phyloP scores from a whole-genome alignment of 1,140 invertebrate genomes.

The Atta texana region DNA sequence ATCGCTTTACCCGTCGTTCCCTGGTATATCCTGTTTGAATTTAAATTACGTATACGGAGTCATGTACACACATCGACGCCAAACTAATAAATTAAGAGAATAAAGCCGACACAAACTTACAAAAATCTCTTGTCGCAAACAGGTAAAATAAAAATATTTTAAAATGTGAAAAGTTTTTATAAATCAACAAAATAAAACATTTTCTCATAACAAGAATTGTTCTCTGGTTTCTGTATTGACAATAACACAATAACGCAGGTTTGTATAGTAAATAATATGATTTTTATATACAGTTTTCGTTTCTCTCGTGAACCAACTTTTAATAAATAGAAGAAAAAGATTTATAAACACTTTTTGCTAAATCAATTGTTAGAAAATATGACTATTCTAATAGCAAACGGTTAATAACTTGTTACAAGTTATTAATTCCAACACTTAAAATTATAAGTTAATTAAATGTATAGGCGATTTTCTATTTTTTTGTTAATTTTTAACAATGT shows the following conservation, averaged over 20 bases:
- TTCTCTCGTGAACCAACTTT: background rate
- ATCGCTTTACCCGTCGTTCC: conserved; percentile 1
- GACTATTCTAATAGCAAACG: background rate
- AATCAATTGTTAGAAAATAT: conserved; percentile 4
- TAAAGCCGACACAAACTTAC: background rate
- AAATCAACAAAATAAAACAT: conserved; percentile 1
- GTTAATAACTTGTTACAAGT: background rate
- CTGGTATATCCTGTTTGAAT: conserved; percentile 28
- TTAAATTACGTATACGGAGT: conserved; percentile 9
- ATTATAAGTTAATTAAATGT: background rate
- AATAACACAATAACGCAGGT: background rate
- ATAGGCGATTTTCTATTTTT: background rate
- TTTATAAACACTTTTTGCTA: background rate
- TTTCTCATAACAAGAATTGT: conserved; percentile 4
- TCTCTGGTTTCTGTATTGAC: background rate
- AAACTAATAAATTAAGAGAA: conserved; percentile 41
- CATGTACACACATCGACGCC: background rate
- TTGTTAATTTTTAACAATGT: background rate
- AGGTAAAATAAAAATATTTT: conserved; percentile 16
- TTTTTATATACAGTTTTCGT: background rate
- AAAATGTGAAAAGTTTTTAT: background rate
- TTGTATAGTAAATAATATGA: background rate
- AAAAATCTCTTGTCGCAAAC: background rate
- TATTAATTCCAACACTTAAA: background rate
- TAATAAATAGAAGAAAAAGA: background rate